A percentile compares a stretch with the other conserved stretches of the same genome.
Conservation (phyloP, 2,113 vertebrate species). For the Platysternon megacephalum region DNA sequence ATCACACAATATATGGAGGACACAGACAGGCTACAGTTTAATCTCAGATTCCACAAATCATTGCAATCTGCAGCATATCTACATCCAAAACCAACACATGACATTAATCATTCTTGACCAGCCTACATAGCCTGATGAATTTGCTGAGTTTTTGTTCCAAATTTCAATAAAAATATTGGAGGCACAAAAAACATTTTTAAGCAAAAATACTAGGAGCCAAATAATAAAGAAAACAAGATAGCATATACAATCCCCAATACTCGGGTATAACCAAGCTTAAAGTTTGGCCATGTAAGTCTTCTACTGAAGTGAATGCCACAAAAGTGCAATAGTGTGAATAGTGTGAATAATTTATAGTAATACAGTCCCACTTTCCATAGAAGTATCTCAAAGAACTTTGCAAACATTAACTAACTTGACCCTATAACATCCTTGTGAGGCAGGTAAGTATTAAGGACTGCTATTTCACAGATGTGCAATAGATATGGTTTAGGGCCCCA, state of each 20-base stretch:
- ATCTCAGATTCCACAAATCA: conserved; percentile 46
- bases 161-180: conserved; percentile 3
- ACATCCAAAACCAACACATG: conserved; percentile 52
- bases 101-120: conserved; percentile 54
- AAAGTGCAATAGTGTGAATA: not conserved
- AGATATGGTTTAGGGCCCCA: not conserved
- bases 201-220: conserved; percentile 39
- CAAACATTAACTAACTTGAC: not conserved
- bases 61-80: conserved; percentile 33
- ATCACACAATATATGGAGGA: conserved; percentile 36
- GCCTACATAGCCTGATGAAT: conserved; percentile 43
- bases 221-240: conserved; percentile 22
- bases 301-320: not conserved
- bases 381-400: not conserved
- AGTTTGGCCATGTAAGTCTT: not conserved
- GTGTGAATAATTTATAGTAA: not conserved
- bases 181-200: conserved; percentile 54
- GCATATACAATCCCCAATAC: not conserved
- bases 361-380: not conserved
- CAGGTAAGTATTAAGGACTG: not conserved
- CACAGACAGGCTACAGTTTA: conserved; percentile 23
- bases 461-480: not conserved
- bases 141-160: conserved; percentile 56
- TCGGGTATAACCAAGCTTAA: not conserved
- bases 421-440: not conserved